Evolutionary conservation across 2,113 vertebrate species (phyloP).

Genomic region (Chlorocebus sabaeus): DNA sequence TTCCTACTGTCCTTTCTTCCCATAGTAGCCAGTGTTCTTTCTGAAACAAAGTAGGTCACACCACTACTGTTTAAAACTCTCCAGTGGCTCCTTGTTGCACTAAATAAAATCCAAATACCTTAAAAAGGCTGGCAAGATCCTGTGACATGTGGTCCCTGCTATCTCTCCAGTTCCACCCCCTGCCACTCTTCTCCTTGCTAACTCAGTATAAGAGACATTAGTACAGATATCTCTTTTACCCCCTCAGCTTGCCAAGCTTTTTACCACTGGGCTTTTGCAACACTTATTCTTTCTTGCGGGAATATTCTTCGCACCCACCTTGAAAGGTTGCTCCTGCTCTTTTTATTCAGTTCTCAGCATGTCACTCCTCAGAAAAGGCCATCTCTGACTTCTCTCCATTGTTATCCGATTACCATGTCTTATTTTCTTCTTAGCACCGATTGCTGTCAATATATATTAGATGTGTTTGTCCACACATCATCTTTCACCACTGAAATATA

Average conservation of each 20-base stretch:
- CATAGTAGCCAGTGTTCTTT: not conserved
- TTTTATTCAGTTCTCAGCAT: not conserved
- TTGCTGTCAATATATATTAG: not conserved
- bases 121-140: not conserved
- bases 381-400: not conserved
- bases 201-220: not conserved
- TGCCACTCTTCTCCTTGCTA: too few species aligned
- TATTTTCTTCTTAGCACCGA: not conserved
- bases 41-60: not conserved
- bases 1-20: not conserved
- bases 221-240: not conserved
- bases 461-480: not conserved
- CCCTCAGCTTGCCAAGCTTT: not conserved
- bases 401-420: not conserved
- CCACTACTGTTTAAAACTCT: not conserved
- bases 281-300: not conserved
- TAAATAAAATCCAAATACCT: not conserved
- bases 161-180: not conserved
- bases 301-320: not conserved
- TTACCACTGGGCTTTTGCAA: not conserved
- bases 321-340: not conserved
- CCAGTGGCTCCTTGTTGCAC: not conserved
- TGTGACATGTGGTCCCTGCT: not conserved
- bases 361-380: not conserved
- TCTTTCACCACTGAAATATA: not conserved